Percentiles rank a stretch among this genome's conserved stretches.
Conservation (phyloP, 1,140 invertebrate species). For the Drosophila pectinifera region DNA sequence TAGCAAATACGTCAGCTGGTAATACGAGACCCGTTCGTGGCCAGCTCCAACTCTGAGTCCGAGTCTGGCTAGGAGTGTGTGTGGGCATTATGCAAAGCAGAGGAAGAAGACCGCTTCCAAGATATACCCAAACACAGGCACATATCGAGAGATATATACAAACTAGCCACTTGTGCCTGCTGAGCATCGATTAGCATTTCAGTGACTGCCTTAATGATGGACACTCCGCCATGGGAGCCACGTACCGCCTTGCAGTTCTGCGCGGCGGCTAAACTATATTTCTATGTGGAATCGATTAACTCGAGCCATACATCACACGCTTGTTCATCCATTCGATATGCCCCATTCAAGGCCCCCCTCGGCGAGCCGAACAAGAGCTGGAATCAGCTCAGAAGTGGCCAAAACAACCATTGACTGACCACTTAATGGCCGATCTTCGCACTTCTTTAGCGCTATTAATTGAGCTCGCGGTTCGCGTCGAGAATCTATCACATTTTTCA, state of each 20-base stretch:
- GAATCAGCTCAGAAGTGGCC: constrained; percentile 25
- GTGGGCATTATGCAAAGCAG: constrained; percentile 74
- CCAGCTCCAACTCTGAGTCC: constrained; percentile 10
- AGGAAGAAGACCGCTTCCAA: constrained; percentile 55
- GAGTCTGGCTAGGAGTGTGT: constrained; percentile 10
- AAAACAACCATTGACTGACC: constrained; percentile 35
- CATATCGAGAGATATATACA: constrained; percentile 16
- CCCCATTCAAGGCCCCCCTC: constrained; percentile 45
- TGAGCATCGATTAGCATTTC: constrained; percentile 72
- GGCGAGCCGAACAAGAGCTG: constrained; percentile 23
- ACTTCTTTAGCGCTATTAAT: constrained; percentile 39
- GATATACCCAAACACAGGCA: constrained; percentile 24
- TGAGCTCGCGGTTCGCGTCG: not conserved
- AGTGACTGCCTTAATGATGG: constrained; percentile 69
- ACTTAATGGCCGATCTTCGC: constrained; percentile 40
- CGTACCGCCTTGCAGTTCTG: constrained; percentile 48
- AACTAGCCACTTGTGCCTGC: constrained; percentile 40
- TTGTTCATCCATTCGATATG: constrained; percentile 55
- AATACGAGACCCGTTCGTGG: constrained; percentile 49
- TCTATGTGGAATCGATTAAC: constrained; percentile 52
- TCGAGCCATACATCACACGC: constrained; percentile 60
- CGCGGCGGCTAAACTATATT: constrained; percentile 54
- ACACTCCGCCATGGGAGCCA: constrained; percentile 43
- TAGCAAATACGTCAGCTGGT: constrained; percentile 75
- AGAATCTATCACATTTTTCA: constrained; percentile 21